Base-by-base conservation (phyloP, 2,888 invertebrate species). In the Chamaedrilus cognettii region DNA sequence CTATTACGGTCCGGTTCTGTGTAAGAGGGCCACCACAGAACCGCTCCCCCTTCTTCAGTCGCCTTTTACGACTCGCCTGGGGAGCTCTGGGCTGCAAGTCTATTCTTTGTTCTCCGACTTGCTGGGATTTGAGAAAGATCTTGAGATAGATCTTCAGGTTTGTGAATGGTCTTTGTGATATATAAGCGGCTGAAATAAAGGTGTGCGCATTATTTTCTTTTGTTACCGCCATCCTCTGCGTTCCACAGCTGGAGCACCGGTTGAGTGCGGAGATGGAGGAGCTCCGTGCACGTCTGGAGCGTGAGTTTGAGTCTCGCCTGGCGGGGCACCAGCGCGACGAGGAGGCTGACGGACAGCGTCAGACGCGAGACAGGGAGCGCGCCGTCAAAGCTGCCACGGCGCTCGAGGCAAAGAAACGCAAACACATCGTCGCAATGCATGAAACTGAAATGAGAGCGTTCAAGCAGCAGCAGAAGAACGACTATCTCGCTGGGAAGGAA, bases 261-360 rank as follows among this genome's bases (percentile, higher is more conserved):
- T 96, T 96, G 86, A 91, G 93, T 85, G 90, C 93, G 78, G 98
- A 99, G 86, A 94, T 98, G 90, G 98, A 98, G 81, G 92, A 92
- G 79, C 95, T 98, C 86, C 96, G 97, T 85, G 90, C 91, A 80
- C 90, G 92, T 80, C 87, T 98, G 75, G 98, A 99, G 85, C 93
- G 95, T 82, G 99, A 99, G 85, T 96, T 97, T 83, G 97, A 98
- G 84, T 90, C 90, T 77, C 87, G 97, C 75, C 87, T 96, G 80
- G 91, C 93, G 83, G 93, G 92, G 80, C 94, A 96, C 81, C 91
- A 91, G 76, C 89, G 95, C 78, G 98, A 99, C 80, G 87, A 97
- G 75, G 94, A 95, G 26, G 19, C 92, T 80, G 86, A 96, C 72
- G 91, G 92, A 85, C 87, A 89, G 23, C 85, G 85, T 72, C 87